Evolutionary conservation across 2,797 vertebrate genomes (phyloP), one percentile per base, ranked within the genome.

Genomic region (Xenentodon cancila): DNA sequence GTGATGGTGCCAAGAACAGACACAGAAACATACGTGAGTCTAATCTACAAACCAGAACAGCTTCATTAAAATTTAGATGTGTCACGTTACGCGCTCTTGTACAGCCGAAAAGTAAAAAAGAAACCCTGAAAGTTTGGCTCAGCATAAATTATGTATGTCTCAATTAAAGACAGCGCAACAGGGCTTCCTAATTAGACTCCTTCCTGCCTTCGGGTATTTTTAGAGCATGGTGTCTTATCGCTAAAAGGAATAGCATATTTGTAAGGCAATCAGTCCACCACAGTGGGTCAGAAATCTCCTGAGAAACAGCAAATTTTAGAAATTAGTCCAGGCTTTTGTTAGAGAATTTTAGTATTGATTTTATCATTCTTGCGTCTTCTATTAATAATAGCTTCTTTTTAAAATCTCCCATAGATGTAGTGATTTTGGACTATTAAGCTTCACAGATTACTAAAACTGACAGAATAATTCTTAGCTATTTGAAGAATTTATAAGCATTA

Each of bases 1-100:
- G 20, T 11, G 50, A 48, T 19, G 11, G 43, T 72, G 54, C 52
- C 57, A 53, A 61, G n/a, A 71, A 43, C 42, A 59, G 40, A 55
- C 59, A 37, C 20, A 44, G 6, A 49, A 18, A 75, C 43, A 53
- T 45, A 9, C 19, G 32, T 51, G 58, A 51, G 9, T 52, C 58
- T 51, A 19, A 34, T 43, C 27, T 18, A 17, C 42, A 53, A 64
- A 68, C 19, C 9, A 54, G 22, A 34, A 11, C 15, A 45, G 5
- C 20, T 27, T 1, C 1, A 37, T 64, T 47, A 57, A 16, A 37
- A 42, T 44, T 18, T 15, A 6, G 9, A 19, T 59, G 42, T 15
- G 30, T 40, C 37, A 40, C 37, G 3, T 40, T 15, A 15, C 37
- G 16, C 27, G 2, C 0, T 6, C 46, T 58, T 54, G 19, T 13